Percentiles rank a stretch among this genome's conserved stretches.
Conservation (phyloP, 2,113 vertebrate genomes). For the Ceyx margarethae region DNA sequence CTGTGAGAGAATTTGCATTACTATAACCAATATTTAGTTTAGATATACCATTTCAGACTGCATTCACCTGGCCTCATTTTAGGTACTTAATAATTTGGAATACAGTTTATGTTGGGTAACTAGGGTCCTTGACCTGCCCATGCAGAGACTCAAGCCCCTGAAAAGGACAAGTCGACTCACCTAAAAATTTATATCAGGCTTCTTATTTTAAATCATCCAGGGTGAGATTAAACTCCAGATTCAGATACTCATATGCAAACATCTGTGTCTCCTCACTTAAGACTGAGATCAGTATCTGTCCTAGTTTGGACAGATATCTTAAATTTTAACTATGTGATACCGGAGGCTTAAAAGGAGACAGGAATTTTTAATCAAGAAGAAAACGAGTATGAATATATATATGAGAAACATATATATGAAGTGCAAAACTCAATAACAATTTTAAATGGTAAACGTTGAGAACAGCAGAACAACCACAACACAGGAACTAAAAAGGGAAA, state of each 20-base stretch:
- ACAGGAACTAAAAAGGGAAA: too few species aligned
- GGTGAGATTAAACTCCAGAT: neutral
- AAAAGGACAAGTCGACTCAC: neutral
- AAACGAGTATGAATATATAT: too few species aligned
- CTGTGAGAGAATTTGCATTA: neutral
- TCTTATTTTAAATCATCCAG: neutral
- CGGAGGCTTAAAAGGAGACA: too few species aligned
- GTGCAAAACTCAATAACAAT: too few species aligned
- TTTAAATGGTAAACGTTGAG: too few species aligned
- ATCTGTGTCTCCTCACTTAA: neutral
- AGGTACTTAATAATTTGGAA: neutral
- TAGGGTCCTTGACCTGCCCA: neutral
- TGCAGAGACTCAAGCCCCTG: neutral
- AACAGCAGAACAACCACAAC: too few species aligned
- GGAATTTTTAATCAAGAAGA: too few species aligned
- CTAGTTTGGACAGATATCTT: too few species aligned
- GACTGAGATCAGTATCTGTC: neutral
- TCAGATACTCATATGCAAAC: neutral
- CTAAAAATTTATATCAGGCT: neutral
- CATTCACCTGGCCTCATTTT: neutral
- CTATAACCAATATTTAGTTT: neutral
- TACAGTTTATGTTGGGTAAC: neutral
- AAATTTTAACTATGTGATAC: too few species aligned
- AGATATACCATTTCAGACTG: neutral
- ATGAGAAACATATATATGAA: too few species aligned